Conservation (phyloP, 2,797 vertebrate species). For the Gymnocypris eckloni region DNA sequence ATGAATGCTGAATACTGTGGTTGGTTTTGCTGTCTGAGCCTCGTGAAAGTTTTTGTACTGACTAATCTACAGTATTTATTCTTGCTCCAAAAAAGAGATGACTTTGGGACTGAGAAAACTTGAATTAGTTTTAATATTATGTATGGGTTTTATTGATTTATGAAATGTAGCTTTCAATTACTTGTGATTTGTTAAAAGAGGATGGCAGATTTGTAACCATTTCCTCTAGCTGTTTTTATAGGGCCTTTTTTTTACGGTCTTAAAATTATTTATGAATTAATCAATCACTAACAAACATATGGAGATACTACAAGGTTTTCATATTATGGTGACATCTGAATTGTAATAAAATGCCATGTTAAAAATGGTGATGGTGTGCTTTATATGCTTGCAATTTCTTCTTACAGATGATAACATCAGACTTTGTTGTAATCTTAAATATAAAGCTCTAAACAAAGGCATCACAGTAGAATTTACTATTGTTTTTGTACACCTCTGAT, state of each 20-base stretch:
- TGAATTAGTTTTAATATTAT: slow-evolving; percentile 28
- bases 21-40: slow-evolving; percentile 27
- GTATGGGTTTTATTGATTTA: slow-evolving; percentile 30
- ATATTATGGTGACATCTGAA: slow-evolving; percentile 33
- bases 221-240: slow-evolving; percentile 9
- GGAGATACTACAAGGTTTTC: slow-evolving; percentile 4
- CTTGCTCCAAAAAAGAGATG: slow-evolving; percentile 32
- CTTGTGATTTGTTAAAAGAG: slow-evolving; percentile 24
- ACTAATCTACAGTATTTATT: slow-evolving; percentile 28
- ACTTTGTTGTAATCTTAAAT: background rate
- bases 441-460: background rate
- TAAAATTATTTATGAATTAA: slow-evolving; percentile 57
- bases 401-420: background rate
- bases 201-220: background rate
- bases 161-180: slow-evolving; percentile 19
- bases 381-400: background rate
- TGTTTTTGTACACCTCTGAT: background rate
- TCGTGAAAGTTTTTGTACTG: slow-evolving; percentile 41
- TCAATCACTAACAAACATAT: slow-evolving; percentile 53
- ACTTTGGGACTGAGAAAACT: slow-evolving; percentile 24
- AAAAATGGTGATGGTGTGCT: background rate
- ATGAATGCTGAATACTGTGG: slow-evolving; percentile 7
- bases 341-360: slow-evolving; percentile 53
- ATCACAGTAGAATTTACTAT: background rate
- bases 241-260: slow-evolving; percentile 14